Conservation (phyloP, 1,140 invertebrate genomes). For the Eriocheir sinensis region DNA sequence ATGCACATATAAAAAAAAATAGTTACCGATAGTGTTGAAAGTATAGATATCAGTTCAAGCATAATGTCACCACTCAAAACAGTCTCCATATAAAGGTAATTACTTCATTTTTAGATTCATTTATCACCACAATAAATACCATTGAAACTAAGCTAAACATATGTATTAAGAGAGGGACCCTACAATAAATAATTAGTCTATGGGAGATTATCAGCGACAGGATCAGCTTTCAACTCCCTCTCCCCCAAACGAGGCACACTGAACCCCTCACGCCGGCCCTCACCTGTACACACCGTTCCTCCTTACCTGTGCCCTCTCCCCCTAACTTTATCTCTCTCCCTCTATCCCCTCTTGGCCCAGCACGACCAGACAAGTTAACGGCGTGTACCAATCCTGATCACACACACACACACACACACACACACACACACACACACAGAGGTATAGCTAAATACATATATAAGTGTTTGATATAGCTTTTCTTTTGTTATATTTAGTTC, state of each 20-base stretch:
- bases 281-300: neutral
- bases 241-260: neutral
- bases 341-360: neutral
- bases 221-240: slow-evolving; percentile 6
- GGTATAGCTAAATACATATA: too few relatives aligned
- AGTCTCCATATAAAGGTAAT: too few relatives aligned
- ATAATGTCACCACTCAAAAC: too few relatives aligned
- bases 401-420: slow-evolving; percentile 5
- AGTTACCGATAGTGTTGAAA: too few relatives aligned
- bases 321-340: neutral
- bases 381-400: neutral
- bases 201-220: neutral
- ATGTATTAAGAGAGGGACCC: neutral
- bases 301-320: neutral
- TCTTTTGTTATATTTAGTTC: neutral
- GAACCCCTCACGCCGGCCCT: neutral
- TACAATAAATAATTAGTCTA: neutral
- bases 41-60: too few relatives aligned
- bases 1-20: too few relatives aligned
- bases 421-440: slow-evolving; percentile 3
- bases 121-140: too few relatives aligned
- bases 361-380: neutral
- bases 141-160: too few relatives aligned
- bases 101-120: too few relatives aligned
- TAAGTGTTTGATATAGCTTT: neutral